Evolutionary conservation across 2,113 vertebrate species (phyloP), one percentile per base, ranked within the genome.

Genomic region (Psettodes erumei): DNA sequence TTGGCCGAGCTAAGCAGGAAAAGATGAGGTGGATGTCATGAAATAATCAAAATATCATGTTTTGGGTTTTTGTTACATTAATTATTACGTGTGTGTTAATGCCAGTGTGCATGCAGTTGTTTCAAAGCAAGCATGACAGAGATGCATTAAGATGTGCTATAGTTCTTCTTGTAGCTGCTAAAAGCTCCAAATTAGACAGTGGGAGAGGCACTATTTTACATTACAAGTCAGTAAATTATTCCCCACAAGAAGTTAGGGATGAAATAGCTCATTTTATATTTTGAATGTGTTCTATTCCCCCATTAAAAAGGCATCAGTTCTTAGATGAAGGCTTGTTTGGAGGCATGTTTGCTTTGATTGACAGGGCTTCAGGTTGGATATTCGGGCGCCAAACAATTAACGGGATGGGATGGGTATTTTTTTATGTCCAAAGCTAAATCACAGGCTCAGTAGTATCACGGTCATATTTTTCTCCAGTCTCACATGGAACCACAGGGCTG

Each of bases 1-100:
- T 66, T 58, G 79, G 45, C 73, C 61, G 38, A 74, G 77, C 63
- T 21, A 38, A 74, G 61, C 59, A 47, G 59, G 48, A 54, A 63
- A 28, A 50, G 51, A 72, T 74, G 63, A 53, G 45, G n/a, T n/a
- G n/a, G n/a, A n/a, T n/a, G n/a, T n/a, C n/a, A n/a, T 53, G 47
- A 82, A 66, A 79, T 47, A 77, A 58, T 72, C 10, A 43, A 68
- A 79, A 68, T 32, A 21, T 56, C 21, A 10, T 45, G 19, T 28
- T 54, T 50, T 28, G 16, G 53, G 23, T 23, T 73, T 71, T 55
- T 71, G 11, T 62, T 37, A 4, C 68, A 55, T 81, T 38, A 72
- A 54, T 69, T 48, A 51, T 42, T 10, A 25, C 50, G 28, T 47
- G 53, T 23, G 42, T 62, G 0, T 15, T 74, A 8, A 28, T 68